Conservation (phyloP, 2,797 vertebrate genomes). For the Labroides dimidiatus region DNA sequence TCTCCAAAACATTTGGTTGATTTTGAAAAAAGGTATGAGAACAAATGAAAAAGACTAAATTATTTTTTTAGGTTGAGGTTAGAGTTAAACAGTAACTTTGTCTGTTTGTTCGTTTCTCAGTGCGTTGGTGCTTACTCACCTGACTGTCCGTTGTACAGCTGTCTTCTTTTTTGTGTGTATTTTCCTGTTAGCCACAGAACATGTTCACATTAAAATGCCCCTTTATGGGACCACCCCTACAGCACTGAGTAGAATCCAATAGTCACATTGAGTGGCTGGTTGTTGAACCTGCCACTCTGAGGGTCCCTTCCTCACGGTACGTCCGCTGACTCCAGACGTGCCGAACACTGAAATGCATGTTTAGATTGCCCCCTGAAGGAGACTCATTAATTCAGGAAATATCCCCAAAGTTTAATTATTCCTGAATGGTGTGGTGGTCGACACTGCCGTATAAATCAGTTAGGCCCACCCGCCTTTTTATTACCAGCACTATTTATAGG, state of each 20-base stretch:
- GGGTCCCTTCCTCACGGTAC: conserved; percentile 25
- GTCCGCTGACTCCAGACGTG: conserved; percentile 42
- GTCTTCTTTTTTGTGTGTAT: conserved; percentile 25
- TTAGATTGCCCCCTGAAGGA: conserved; percentile 73
- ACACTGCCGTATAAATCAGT: conserved; percentile 80
- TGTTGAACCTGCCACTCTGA: conserved; percentile 66
- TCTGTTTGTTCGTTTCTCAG: conserved; percentile 8
- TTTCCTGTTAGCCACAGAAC: conserved; percentile 44
- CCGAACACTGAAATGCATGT: conserved; percentile 57
- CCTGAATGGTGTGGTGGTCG: conserved; percentile 79
- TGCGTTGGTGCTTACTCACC: conserved; percentile 1
- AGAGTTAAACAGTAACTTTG: background rate
- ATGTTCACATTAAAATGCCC: conserved; percentile 57
- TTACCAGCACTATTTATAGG: conserved; percentile 82
- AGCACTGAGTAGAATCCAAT: conserved; percentile 63
- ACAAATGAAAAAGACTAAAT: conserved; percentile 14
- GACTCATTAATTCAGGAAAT: conserved; percentile 78
- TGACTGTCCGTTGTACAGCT: conserved; percentile 14
- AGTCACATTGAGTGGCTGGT: conserved; percentile 64
- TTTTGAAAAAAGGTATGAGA: too few relatives aligned
- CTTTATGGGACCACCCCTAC: conserved; percentile 45
- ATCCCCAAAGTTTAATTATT: conserved; percentile 84
- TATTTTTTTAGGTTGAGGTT: background rate
- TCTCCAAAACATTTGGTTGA: too few relatives aligned
- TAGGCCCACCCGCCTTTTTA: conserved; percentile 81